Evolutionary conservation across 2,888 invertebrate species (phyloP), one percentile per base, ranked within the genome.

Genomic region (Sycophila texana): DNA sequence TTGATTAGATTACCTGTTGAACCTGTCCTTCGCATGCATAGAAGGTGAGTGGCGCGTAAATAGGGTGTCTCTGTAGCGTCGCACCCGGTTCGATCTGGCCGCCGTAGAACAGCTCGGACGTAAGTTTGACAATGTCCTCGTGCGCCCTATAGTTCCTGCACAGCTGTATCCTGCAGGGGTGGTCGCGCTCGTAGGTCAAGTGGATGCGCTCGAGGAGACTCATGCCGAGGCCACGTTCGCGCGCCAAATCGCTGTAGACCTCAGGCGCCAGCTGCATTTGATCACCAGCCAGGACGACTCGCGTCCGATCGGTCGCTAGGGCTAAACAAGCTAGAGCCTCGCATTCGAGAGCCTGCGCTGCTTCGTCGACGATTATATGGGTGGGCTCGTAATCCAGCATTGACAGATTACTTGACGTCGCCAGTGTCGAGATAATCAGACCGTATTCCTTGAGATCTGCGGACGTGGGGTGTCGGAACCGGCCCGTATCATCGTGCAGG

Each of bases 241-340:
- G 93, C 10, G 95, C 94, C 86, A 95, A 94, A 72, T 94, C 93
- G 14, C 95, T 95, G 89, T 94, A 96, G 10, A 96, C 92, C 88
- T 96, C 96, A 0, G 96, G 96, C 80, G 95, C 95, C 87, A 96
- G 92, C 92, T 96, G 94, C 95, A 96, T 95, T 87, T 96, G 96
- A 91, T 96, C 96, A 70, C 97, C 97, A 67, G 96, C 96, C 61
- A 97, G 90, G 0, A 96, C 95, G 77, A 97, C 93, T 61, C 96
- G 92, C 0, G 96, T 96, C 14, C 92, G 92, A 71, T 93, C 92
- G 81, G 93, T 94, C 3, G 96, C 96, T 77, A 96, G 87, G 0
- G 95, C 94, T 74, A 97, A 87, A 0, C 96, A 96, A 91, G 95
- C 95, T 16, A 96, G 93, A 0, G 95, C 95, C 89, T 96, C 96